Percentiles rank a stretch among this genome's conserved stretches.
phyloP scores from a whole-genome alignment of 2,888 invertebrate species.

The Fragum sueziense region DNA sequence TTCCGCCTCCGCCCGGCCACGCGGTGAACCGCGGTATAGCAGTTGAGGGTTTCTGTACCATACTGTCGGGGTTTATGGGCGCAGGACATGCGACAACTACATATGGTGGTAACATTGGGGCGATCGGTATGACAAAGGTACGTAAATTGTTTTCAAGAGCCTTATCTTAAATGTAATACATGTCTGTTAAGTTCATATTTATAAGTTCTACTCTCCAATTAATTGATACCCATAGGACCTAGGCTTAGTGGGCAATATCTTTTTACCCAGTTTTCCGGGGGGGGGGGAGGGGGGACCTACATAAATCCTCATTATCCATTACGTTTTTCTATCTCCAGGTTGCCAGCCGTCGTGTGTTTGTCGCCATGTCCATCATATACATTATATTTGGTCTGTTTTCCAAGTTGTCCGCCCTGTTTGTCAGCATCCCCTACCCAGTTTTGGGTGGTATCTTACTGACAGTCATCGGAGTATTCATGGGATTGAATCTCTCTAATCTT shows the following conservation, averaged over 20 bases:
- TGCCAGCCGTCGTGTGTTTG: conserved; percentile 53
- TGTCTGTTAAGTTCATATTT: too few relatives aligned
- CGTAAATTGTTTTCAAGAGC: too few relatives aligned
- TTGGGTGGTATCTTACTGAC: conserved; percentile 49
- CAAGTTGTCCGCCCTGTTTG: conserved; percentile 54
- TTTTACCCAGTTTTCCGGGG: neutral
- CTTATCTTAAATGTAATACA: too few relatives aligned
- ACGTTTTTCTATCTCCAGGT: conserved; percentile 33
- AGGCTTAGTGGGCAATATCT: neutral
- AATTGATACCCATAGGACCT: neutral
- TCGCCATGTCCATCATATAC: conserved; percentile 48
- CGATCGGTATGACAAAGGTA: conserved; percentile 93
- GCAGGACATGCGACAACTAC: conserved; percentile 94
- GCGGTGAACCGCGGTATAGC: conserved; percentile 89
- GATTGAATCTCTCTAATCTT: conserved; percentile 56
- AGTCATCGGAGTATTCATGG: conserved; percentile 53
- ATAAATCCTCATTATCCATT: neutral
- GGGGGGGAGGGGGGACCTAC: neutral
- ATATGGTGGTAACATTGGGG: conserved; percentile 94
- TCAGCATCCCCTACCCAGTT: conserved; percentile 58
- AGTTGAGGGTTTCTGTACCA: conserved; percentile 91
- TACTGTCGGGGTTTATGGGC: conserved; percentile 92
- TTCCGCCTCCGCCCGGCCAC: conserved; percentile 91
- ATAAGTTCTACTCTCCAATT: too few relatives aligned
- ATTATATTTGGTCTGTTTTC: conserved; percentile 45